Percentiles rank a stretch among this genome's conserved stretches.
Conservation (phyloP, 2,888 invertebrate genomes). For the Chloroclysta siterata region DNA sequence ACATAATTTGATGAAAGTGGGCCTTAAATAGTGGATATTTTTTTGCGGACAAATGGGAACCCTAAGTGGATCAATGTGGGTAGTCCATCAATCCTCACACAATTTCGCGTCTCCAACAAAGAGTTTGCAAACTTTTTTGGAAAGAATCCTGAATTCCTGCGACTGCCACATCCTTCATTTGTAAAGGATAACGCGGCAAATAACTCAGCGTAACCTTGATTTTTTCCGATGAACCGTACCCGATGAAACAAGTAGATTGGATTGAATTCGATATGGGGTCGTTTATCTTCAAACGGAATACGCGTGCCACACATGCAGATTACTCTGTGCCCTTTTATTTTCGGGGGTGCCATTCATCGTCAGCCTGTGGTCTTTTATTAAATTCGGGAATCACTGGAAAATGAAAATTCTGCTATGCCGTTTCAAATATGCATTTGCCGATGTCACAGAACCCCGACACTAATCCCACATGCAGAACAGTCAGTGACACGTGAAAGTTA, state of each 20-base stretch:
- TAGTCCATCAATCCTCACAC: slow-evolving; percentile 12
- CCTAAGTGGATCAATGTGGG: background rate
- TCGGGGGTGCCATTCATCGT: slow-evolving; percentile 25
- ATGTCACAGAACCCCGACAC: slow-evolving; percentile 1
- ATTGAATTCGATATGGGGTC: slow-evolving; percentile 56
- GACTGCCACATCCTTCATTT: slow-evolving; percentile 22
- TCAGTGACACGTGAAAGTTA: slow-evolving; percentile 9
- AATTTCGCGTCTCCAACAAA: slow-evolving; percentile 16
- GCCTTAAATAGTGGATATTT: too few relatives aligned
- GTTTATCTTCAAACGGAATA: slow-evolving; percentile 61
- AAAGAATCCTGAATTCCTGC: slow-evolving; percentile 8
- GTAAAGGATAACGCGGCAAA: slow-evolving; percentile 28
- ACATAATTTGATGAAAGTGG: background rate
- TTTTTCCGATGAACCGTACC: slow-evolving; percentile 30
- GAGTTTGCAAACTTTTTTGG: slow-evolving; percentile 14
- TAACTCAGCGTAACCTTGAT: slow-evolving; percentile 29
- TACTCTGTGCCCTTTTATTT: slow-evolving; percentile 32
- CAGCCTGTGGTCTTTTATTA: slow-evolving; percentile 25
- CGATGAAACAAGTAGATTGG: slow-evolving; percentile 39
- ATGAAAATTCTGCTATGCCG: slow-evolving; percentile 21
- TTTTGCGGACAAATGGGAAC: slow-evolving; percentile 6
- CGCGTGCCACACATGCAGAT: slow-evolving; percentile 47
- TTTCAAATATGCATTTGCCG: slow-evolving; percentile 12
- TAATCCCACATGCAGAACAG: slow-evolving; percentile 12
- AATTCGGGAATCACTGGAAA: slow-evolving; percentile 19